These are phyloP conservation scores for Planococcus citri DNA, from an alignment of 1,140 invertebrate genomes.

Conservation along the genomic window DNA sequence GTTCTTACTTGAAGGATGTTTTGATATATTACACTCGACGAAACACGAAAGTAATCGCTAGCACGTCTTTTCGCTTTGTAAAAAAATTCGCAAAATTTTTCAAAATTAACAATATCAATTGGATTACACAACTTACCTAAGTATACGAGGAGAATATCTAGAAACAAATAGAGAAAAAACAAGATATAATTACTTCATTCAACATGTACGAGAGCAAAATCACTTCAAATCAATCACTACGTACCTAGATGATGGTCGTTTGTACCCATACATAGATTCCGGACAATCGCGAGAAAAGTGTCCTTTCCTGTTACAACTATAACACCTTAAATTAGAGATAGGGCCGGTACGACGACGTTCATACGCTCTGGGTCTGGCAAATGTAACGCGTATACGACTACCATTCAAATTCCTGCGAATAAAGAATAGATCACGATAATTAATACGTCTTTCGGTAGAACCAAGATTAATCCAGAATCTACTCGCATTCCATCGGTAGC, in stretches of 20 bases:
- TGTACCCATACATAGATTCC: conserved; percentile 25
- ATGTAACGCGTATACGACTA: conserved; percentile 24
- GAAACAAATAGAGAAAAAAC: neutral
- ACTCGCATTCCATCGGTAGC: conserved; percentile 24
- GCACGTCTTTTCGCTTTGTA: neutral
- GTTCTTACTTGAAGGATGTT: neutral
- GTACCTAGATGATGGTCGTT: conserved; percentile 20
- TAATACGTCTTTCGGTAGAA: neutral
- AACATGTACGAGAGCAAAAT: neutral
- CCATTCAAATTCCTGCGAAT: conserved; percentile 23
- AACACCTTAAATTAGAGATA: conserved; percentile 22
- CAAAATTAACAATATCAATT: neutral
- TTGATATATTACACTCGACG: neutral
- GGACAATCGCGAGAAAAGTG: conserved; percentile 26
- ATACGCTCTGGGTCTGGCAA: conserved; percentile 24
- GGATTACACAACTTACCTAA: neutral
- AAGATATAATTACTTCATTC: too few species aligned
- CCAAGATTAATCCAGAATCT: neutral
- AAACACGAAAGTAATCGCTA: neutral
- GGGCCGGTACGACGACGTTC: conserved; percentile 22
- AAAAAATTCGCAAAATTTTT: neutral
- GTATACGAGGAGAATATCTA: neutral
- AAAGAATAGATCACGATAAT: conserved; percentile 13
- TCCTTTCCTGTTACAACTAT: conserved; percentile 24
- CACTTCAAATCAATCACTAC: neutral